These are phyloP conservation scores for Chloebia gouldiae DNA, from an alignment of 2,113 vertebrate species.

Conservation along the genomic window DNA sequence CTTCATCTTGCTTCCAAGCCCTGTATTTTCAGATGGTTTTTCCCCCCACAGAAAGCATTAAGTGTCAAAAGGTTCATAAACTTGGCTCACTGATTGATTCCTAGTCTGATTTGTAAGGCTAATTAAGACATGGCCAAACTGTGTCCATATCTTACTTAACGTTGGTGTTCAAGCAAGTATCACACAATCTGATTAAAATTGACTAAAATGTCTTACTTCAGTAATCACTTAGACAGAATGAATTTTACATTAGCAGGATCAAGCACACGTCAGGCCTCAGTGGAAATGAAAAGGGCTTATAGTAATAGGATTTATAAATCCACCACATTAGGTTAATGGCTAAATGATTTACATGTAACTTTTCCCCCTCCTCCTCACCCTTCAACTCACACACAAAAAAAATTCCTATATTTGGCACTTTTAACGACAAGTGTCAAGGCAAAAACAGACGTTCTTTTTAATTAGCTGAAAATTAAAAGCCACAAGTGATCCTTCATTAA, in stretches of 20 bases:
- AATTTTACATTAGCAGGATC: conserved; percentile 80
- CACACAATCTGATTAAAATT: conserved; percentile 74
- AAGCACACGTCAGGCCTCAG: conserved; percentile 73
- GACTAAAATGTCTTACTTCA: conserved; percentile 76
- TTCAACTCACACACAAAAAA: conserved; percentile 64
- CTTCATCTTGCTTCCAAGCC: conserved; percentile 17
- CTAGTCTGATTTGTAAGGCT: conserved; percentile 53
- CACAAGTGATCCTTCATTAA: conserved; percentile 46
- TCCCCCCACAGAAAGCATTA: conserved; percentile 3
- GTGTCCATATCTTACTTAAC: conserved; percentile 62
- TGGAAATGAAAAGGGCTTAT: conserved; percentile 78
- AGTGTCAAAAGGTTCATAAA: conserved; percentile 50
- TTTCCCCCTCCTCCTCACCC: conserved; percentile 70
- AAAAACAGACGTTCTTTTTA: conserved; percentile 62
- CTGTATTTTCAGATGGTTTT: conserved; percentile 8
- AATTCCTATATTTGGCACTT: conserved; percentile 60
- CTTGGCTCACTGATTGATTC: conserved; percentile 60
- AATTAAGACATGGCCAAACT: conserved; percentile 75
- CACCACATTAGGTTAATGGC: conserved; percentile 79
- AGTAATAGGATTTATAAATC: conserved; percentile 81
- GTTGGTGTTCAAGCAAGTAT: conserved; percentile 64
- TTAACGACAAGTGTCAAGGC: conserved; percentile 58
- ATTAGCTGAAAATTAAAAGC: conserved; percentile 52
- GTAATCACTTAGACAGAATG: conserved; percentile 77
- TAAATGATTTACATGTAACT: conserved; percentile 80